Evolutionary conservation across 2,113 vertebrate species (phyloP), one percentile per base, ranked within the genome.

Genomic region (Bubalus kerabau): DNA sequence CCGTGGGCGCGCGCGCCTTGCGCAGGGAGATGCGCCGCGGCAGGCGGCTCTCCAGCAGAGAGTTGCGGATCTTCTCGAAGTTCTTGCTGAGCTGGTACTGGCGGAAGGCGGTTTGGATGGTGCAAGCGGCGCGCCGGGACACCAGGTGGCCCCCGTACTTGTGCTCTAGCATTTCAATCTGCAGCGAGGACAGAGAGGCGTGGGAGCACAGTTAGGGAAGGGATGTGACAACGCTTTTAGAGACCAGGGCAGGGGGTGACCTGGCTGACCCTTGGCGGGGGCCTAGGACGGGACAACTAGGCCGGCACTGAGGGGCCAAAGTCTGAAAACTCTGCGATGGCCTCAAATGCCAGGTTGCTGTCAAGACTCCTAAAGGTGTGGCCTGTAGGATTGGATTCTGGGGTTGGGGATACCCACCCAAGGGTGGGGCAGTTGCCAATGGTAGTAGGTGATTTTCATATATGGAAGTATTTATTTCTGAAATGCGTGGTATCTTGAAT

Each of bases 81-180:
- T 99, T 99, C 99, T 99, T 99, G 99, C 99, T 99, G 97, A 99
- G 99, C 98, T 99, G 99, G 98, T 99, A 99, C 98, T 99, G 99
- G 93, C 99, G 99, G 99, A 99, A 99, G 2, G 99, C 99, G 0
- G 99, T 99, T 98, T 99, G 99, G 98, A 99, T 99, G 91, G 99
- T 99, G 97, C 99, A 99, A 48, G 99, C 99, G 26, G 99, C 99
- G 21, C 99, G 98, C 83, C 99, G 99, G 30, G 99, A 99, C 71
- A 99, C 99, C 92, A 99, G 98, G 96, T 99, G 99, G 82, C 99
- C 99, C 8, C 99, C 99, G 23, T 99, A 99, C 91, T 99, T 99
- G 98, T 99, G 99, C 98, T 99, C 99, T 99, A 99, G 98, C 98
- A 99, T 99, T 99, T 99, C 99, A 96, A 99, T 99, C 99, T 99